These are phyloP conservation scores for Muscina levida DNA, from an alignment of 2,888 invertebrate genomes.

Conservation along the genomic window DNA sequence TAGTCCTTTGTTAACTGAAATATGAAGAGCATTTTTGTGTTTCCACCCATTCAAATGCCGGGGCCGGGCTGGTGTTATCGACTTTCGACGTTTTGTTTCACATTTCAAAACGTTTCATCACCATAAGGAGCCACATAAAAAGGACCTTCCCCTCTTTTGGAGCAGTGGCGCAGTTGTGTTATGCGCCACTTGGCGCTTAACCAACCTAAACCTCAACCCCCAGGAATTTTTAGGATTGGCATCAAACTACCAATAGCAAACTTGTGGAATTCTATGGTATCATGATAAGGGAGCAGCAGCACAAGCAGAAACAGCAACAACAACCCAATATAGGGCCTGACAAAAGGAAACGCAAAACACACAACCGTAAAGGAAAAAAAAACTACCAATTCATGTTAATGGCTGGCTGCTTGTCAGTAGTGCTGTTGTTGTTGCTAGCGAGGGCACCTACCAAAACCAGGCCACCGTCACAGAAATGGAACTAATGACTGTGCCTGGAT, in stretches of 20 bases:
- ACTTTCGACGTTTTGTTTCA: constrained; percentile 57
- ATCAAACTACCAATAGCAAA: constrained; percentile 13
- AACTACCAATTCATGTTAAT: constrained; percentile 7
- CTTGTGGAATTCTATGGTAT: not conserved
- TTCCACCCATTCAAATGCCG: constrained; percentile 6
- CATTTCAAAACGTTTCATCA: constrained; percentile 54
- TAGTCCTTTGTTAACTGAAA: constrained; percentile 16
- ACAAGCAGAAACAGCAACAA: not conserved
- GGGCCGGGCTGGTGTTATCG: constrained; percentile 51
- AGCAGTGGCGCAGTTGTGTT: not conserved
- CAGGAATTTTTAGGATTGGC: not conserved
- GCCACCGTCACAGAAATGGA: too few species aligned
- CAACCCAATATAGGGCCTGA: too few species aligned
- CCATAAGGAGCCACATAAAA: too few species aligned
- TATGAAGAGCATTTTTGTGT: not conserved
- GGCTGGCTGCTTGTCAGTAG: not conserved
- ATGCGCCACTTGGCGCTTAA: not conserved
- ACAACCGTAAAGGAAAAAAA: not conserved
- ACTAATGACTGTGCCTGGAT: not conserved
- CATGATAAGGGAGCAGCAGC: not conserved
- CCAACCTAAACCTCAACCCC: constrained; percentile 26
- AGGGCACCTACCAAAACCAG: not conserved
- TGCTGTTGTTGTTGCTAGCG: not conserved
- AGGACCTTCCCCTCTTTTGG: not conserved
- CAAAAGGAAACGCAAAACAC: not conserved